Evolutionary conservation across 2,797 vertebrate genomes (phyloP).

Genomic region (Acanthurus leucopareius): DNA sequence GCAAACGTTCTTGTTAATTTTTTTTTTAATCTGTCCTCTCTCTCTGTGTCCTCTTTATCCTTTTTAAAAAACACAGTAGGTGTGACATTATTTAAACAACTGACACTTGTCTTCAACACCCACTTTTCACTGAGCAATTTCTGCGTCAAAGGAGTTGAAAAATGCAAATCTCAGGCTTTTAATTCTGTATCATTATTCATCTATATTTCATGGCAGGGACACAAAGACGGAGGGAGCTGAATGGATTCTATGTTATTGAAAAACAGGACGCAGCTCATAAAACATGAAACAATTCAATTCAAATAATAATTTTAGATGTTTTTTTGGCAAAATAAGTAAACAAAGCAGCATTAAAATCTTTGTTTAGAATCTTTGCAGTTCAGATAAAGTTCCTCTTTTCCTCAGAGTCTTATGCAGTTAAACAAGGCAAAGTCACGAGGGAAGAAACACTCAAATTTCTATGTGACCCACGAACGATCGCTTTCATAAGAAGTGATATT

Average conservation of each 20-base stretch:
- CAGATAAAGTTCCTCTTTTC: background rate
- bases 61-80: background rate
- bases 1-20: background rate
- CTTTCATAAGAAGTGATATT: background rate
- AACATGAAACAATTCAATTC: background rate
- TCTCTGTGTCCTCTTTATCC: background rate
- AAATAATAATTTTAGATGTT: background rate
- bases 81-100: background rate
- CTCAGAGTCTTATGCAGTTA: background rate
- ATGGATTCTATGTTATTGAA: background rate
- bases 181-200: background rate
- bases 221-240: background rate
- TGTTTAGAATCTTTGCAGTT: background rate
- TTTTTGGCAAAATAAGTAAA: background rate
- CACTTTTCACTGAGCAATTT: background rate
- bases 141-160: background rate
- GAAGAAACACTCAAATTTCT: background rate
- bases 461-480: slow-evolving; percentile 8
- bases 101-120: background rate
- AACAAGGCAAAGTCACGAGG: background rate
- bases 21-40: background rate
- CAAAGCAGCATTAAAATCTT: background rate
- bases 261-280: background rate
- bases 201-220: background rate
- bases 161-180: background rate